A percentile compares a stretch with the other conserved stretches of the same genome.
These are phyloP conservation scores for Troides oblongomaculatus DNA, from an alignment of 2,888 invertebrate genomes.

Conservation along the genomic window DNA sequence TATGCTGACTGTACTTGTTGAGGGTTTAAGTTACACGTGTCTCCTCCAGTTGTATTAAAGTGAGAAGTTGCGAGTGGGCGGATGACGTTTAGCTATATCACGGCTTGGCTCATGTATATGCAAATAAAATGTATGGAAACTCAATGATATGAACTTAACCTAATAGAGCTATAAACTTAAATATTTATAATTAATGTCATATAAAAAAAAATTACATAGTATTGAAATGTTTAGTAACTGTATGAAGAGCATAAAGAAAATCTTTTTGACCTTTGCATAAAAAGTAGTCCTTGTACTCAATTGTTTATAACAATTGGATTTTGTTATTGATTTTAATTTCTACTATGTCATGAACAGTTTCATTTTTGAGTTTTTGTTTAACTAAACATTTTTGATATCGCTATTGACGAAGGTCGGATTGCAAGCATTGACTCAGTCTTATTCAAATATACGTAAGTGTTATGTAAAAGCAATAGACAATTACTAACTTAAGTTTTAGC, in stretches of 20 bases:
- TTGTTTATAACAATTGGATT: too few species aligned
- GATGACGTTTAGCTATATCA: background rate
- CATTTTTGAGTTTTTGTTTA: background rate
- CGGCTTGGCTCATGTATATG: background rate
- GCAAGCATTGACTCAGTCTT: background rate
- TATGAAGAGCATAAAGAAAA: too few species aligned
- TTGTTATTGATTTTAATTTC: too few species aligned
- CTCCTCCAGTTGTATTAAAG: background rate
- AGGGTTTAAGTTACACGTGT: conserved; percentile 5
- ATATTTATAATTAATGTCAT: background rate
- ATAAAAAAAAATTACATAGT: too few species aligned
- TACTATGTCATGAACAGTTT: background rate
- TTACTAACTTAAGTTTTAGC: background rate
- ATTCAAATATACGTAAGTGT: background rate
- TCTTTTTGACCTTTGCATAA: too few species aligned
- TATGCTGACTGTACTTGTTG: background rate
- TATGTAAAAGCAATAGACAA: background rate
- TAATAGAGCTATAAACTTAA: background rate
- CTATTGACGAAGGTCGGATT: background rate
- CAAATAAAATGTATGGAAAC: background rate
- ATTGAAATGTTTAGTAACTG: too few species aligned
- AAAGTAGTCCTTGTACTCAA: too few species aligned
- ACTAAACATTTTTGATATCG: background rate
- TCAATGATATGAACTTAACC: background rate
- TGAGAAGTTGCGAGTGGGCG: background rate